Evolutionary conservation across 2,888 invertebrate species (phyloP), one percentile per base, ranked within the genome.

Genomic region (Labia minor): DNA sequence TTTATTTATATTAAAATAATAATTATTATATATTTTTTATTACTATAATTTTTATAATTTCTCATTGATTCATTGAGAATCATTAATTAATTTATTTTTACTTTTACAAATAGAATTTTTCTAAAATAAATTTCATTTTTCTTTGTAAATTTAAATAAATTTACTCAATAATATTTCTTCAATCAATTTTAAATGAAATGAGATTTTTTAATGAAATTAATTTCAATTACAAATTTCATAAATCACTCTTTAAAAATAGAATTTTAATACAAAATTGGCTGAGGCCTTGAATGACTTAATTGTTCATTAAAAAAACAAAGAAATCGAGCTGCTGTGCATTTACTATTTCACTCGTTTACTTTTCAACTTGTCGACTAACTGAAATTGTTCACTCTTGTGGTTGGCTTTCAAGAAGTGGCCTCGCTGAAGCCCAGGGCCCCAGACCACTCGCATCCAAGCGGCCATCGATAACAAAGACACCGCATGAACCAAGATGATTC

Each of bases 381-480:
- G 67, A 70, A 49, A 69, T 70, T 65, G 69, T 70, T 69, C 67
- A 69, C 69, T 71, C 68, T 70, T 70, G 49, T 49, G 49, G 49
- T 71, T 71, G 70, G 70, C 70, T 71, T 71, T 71, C 71, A 71
- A 71, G 71, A 71, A 71, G 71, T 70, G 70, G 68, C 70, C 70
- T 70, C 37, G 65, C 49, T 65, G 65, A 61, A 49, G 49, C 49
- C 49, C 49, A 49, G 49, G 49, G 49, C 49, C 49, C 49, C 49
- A 49, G 49, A 49, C 49, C 49, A 49, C 49, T 49, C 49, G n/a
- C 49, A 49, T 49, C 49, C 49, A 49, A 49, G 49, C 49, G 49
- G 49, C 49, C 49, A 49, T 49, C 49, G 49, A 49, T 49, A 49
- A 49, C 49, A 49, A 49, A 49, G 49, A 49, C 49, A 49, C 49